Percentiles rank a stretch among this genome's conserved stretches.
Conservation (phyloP, 2,113 vertebrate genomes). For the Lagopus leucura region DNA sequence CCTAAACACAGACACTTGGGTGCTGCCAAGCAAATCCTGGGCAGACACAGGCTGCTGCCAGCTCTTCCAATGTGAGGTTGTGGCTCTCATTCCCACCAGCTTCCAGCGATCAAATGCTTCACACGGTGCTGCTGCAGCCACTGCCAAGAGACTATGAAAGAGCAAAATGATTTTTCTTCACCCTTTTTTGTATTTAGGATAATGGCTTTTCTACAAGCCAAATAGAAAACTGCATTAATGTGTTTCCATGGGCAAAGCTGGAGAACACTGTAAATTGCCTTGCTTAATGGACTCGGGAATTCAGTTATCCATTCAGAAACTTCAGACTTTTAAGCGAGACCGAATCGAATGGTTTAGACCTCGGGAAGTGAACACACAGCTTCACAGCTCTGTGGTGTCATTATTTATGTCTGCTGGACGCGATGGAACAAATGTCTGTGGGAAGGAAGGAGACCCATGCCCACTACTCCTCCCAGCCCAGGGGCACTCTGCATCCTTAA, state of each 20-base stretch:
- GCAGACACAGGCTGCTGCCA: neutral
- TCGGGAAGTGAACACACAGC: neutral
- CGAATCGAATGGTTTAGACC: constrained; percentile 12
- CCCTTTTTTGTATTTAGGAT: constrained; percentile 38
- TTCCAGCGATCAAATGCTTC: neutral
- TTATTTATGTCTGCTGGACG: constrained; percentile 23
- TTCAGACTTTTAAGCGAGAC: constrained; percentile 46
- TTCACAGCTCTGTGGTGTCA: neutral
- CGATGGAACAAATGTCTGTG: constrained; percentile 11
- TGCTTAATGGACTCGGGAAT: constrained; percentile 72
- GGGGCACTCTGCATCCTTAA: accelerated
- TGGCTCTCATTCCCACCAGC: accelerated
- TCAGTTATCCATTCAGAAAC: constrained; percentile 70
- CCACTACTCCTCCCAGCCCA: neutral
- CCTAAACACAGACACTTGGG: neutral
- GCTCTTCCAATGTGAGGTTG: no score
- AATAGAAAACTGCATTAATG: constrained; percentile 53
- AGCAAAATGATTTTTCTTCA: neutral
- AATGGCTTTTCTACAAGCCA: constrained; percentile 42
- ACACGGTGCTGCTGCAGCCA: neutral
- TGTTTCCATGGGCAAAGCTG: constrained; percentile 64
- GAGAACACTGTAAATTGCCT: constrained; percentile 68
- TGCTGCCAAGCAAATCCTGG: neutral
- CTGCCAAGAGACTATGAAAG: neutral
- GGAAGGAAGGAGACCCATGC: neutral